A percentile compares a stretch with the other conserved stretches of the same genome.
phyloP scores from a whole-genome alignment of 2,888 invertebrate genomes.

The Mesodorylaimus sp. region DNA sequence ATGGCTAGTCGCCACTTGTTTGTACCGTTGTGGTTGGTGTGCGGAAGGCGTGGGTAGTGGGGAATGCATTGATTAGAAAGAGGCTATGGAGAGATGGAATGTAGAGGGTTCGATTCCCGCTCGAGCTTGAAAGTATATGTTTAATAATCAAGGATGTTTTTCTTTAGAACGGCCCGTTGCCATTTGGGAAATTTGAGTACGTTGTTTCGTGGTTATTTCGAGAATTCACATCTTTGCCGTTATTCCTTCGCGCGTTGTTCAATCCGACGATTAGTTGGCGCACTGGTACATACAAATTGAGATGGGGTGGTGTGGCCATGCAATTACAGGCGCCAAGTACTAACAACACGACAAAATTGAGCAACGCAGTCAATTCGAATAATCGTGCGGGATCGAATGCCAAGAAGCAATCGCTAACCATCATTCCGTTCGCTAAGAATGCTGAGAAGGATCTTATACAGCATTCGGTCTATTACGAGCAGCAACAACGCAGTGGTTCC shows the following conservation, averaged over 20 bases:
- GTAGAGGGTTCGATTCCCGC: neutral
- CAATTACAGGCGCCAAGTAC: too few species aligned
- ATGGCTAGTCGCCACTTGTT: too few species aligned
- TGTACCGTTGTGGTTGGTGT: neutral
- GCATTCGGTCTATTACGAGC: too few species aligned
- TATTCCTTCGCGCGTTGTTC: slow-evolving; percentile 65
- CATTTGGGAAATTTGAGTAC: slow-evolving; percentile 84
- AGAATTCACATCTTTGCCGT: slow-evolving; percentile 69
- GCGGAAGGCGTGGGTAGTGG: neutral
- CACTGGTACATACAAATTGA: slow-evolving; percentile 65
- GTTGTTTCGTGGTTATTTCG: slow-evolving; percentile 83
- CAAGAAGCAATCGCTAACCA: too few species aligned
- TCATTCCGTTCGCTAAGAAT: too few species aligned
- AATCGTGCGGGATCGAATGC: too few species aligned
- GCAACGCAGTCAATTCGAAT: too few species aligned
- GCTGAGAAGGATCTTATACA: too few species aligned
- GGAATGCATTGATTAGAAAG: neutral
- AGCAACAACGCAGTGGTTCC: too few species aligned
- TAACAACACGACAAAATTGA: too few species aligned
- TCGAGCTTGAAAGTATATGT: neutral
- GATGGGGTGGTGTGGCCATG: slow-evolving; percentile 87
- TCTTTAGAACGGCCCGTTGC: slow-evolving; percentile 66
- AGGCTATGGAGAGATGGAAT: neutral
- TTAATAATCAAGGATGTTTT: neutral
- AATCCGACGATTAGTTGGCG: slow-evolving; percentile 82